A percentile compares a stretch with the other conserved stretches of the same genome.
These are phyloP conservation scores for Labroides dimidiatus DNA, from an alignment of 2,797 vertebrate species.

Conservation along the genomic window DNA sequence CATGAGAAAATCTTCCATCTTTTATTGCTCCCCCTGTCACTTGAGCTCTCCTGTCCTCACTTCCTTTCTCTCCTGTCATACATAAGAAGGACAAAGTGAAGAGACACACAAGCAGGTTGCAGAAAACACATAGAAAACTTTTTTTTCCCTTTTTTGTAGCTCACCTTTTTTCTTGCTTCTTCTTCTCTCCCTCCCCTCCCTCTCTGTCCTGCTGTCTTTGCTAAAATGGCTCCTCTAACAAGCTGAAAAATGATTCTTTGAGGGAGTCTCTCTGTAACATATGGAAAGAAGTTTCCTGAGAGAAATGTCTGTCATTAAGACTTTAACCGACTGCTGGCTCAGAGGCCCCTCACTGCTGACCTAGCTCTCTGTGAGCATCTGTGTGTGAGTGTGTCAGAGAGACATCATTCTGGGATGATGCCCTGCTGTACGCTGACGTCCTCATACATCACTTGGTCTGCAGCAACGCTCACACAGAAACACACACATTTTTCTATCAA, in stretches of 20 bases:
- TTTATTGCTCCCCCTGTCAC: conserved; percentile 29
- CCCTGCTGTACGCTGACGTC: conserved; percentile 66
- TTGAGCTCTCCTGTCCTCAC: conserved; percentile 4
- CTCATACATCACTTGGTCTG: conserved; percentile 71
- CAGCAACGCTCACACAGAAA: conserved; percentile 33
- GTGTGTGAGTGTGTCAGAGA: conserved; percentile 28
- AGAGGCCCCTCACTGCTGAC: conserved; percentile 71
- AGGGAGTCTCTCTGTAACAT: conserved; percentile 57
- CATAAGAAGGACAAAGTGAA: conserved; percentile 13
- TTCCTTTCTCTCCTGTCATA: not conserved
- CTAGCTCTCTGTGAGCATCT: conserved; percentile 44
- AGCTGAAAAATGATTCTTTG: conserved; percentile 58
- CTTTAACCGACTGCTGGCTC: conserved; percentile 78
- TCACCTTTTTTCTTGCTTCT: not conserved
- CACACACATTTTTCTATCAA: conserved; percentile 1
- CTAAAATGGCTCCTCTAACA: conserved; percentile 43
- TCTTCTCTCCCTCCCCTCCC: not conserved
- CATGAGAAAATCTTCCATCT: conserved; percentile 32
- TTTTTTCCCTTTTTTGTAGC: not conserved
- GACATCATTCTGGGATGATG: conserved; percentile 44
- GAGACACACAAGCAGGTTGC: not conserved
- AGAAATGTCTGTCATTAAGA: conserved; percentile 76
- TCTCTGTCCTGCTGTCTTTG: not conserved
- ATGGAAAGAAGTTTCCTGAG: conserved; percentile 67
- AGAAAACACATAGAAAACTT: not conserved